phyloP scores from a whole-genome alignment of 2,797 vertebrate species.

The Pangasius sanitwongsei region DNA sequence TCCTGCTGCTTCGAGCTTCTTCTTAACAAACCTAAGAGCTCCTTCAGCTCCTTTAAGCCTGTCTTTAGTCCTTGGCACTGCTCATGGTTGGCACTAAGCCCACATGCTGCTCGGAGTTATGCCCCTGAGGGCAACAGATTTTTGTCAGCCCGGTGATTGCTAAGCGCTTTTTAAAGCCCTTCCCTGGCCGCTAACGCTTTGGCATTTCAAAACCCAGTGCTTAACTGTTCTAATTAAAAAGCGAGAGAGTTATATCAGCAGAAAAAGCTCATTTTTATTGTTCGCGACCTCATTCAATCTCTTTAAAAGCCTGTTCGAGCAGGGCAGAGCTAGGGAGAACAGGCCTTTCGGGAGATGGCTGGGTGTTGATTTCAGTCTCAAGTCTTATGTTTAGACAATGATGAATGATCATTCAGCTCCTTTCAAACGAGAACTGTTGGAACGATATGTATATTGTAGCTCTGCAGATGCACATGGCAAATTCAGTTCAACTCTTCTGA shows the following conservation, averaged over 20 bases:
- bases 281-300: conserved; percentile 42
- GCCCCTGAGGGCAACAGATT: conserved; percentile 55
- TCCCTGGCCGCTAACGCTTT: conserved; percentile 37
- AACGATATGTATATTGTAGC: neutral
- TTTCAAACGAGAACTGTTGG: neutral
- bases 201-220: conserved; percentile 51
- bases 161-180: conserved; percentile 54
- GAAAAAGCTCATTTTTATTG: conserved; percentile 40
- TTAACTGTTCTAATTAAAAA: conserved; percentile 55
- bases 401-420: neutral
- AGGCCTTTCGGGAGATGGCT: conserved; percentile 12
- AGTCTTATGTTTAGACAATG: neutral
- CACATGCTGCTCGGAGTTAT: conserved; percentile 23
- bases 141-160: conserved; percentile 47
- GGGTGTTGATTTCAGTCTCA: conserved; percentile 17
- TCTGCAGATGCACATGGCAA: neutral
- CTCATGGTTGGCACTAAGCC: conserved; percentile 29
- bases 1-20: neutral
- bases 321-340: neutral
- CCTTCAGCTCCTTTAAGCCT: neutral
- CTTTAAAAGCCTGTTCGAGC: conserved; percentile 40
- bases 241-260: conserved; percentile 43
- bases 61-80: conserved; percentile 9
- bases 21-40: neutral
- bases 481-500: neutral